A percentile compares a stretch with the other conserved stretches of the same genome.
Conservation (phyloP, 2,797 vertebrate genomes). For the Sebastes flavidus region DNA sequence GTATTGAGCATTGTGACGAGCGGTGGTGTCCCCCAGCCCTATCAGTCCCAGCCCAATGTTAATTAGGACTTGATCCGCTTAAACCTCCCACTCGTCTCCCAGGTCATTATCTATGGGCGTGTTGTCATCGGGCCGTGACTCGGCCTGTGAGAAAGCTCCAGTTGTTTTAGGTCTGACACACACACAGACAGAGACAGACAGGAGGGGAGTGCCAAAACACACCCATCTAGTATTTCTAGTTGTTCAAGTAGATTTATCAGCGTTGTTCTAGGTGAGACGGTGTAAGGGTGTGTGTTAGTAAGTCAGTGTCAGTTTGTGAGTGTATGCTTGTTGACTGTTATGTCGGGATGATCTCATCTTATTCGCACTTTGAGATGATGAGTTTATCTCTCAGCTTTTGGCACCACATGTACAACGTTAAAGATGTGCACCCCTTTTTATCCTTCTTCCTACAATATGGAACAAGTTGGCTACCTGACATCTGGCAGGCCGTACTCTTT, state of each 20-base stretch:
- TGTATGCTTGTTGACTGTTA: neutral
- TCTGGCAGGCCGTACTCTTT: neutral
- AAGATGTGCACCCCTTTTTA: neutral
- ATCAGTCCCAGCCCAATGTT: constrained; percentile 63
- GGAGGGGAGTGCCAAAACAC: constrained; percentile 9
- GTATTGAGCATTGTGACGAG: constrained; percentile 44
- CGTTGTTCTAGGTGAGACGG: neutral
- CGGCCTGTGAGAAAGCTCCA: constrained; percentile 40
- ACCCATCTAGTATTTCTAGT: constrained; percentile 63
- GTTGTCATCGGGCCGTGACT: constrained; percentile 30
- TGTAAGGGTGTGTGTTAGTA: neutral
- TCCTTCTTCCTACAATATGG: neutral
- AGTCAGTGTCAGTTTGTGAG: neutral
- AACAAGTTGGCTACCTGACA: neutral
- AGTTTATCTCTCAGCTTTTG: neutral
- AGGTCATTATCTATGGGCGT: constrained; percentile 64
- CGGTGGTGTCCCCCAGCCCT: constrained; percentile 46
- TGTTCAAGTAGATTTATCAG: constrained; percentile 25
- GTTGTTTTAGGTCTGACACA: constrained; percentile 22
- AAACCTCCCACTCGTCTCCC: constrained; percentile 64
- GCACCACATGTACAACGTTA: neutral
- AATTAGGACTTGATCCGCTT: constrained; percentile 82
- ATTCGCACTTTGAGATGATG: neutral
- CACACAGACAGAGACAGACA: neutral
- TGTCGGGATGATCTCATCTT: neutral